phyloP scores from a whole-genome alignment of 2,797 vertebrate genomes.

The Thalassophryne amazonica region DNA sequence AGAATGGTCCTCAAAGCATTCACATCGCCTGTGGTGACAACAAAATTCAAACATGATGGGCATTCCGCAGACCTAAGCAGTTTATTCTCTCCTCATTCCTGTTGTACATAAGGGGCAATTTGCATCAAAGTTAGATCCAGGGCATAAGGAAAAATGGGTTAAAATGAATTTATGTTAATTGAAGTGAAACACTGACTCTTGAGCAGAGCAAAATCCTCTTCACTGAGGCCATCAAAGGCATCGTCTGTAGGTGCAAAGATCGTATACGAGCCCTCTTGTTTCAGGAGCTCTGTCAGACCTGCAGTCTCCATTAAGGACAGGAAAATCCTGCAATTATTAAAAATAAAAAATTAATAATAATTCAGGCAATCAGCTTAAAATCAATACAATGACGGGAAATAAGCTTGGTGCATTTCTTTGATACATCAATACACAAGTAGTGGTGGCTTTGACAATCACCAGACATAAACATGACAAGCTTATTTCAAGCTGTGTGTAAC shows the following conservation, averaged over 20 bases:
- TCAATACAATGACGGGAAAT: too few species aligned
- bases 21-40: constrained; percentile 78
- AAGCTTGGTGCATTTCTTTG: too few species aligned
- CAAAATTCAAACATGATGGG: neutral
- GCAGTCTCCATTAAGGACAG: constrained; percentile 88
- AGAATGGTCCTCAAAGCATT: constrained; percentile 89
- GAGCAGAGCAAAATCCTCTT: constrained; percentile 81
- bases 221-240: constrained; percentile 83
- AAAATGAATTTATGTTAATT: neutral
- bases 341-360: neutral
- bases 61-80: neutral
- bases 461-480: too few species aligned
- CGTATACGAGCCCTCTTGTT: constrained; percentile 85
- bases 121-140: too few species aligned
- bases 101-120: neutral
- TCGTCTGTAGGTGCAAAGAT: constrained; percentile 93
- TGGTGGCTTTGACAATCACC: too few species aligned
- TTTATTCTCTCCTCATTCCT: neutral
- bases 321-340: constrained; percentile 79
- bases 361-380: neutral
- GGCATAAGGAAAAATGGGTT: too few species aligned
- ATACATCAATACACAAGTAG: too few species aligned
- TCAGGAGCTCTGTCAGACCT: constrained; percentile 85
- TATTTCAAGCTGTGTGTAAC: too few species aligned
- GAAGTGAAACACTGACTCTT: constrained; percentile 75